A percentile compares a stretch with the other conserved stretches of the same genome.
Conservation (phyloP, 1,140 invertebrate species). For the Polypedilum pembai region DNA sequence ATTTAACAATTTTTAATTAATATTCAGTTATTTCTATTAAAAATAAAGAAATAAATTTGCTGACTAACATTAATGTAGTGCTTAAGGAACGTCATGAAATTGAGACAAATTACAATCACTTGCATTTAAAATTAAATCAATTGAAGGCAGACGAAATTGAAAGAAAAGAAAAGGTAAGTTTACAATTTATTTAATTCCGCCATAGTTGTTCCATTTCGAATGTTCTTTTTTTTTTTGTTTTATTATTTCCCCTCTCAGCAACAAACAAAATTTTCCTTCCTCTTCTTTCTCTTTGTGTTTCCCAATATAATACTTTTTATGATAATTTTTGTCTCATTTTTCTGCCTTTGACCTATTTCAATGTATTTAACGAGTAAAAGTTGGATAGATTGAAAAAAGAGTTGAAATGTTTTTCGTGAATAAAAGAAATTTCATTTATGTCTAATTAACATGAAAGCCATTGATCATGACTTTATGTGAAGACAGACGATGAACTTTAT, state of each 20-base stretch:
- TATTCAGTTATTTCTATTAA: not conserved
- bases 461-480: too few species aligned
- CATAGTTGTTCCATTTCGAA: not conserved
- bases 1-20: not conserved
- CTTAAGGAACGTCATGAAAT: conserved; percentile 22
- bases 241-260: conserved; percentile 13
- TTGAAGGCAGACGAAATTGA: not conserved
- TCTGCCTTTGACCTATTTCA: not conserved
- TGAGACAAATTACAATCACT: conserved; percentile 22
- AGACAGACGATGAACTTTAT: too few species aligned
- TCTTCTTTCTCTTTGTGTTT: not conserved
- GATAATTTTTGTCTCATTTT: not conserved
- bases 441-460: too few species aligned
- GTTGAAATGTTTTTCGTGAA: too few species aligned
- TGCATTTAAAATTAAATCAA: not conserved
- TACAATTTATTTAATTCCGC: not conserved
- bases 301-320: too few species aligned
- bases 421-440: too few species aligned
- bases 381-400: too few species aligned
- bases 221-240: not conserved
- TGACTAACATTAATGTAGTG: not conserved
- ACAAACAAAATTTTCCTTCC: not conserved
- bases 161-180: conserved; percentile 20
- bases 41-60: conserved; percentile 16
- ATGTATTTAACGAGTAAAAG: not conserved